Conservation (phyloP, 2,888 invertebrate species). For the Chaetoderma sp. region DNA sequence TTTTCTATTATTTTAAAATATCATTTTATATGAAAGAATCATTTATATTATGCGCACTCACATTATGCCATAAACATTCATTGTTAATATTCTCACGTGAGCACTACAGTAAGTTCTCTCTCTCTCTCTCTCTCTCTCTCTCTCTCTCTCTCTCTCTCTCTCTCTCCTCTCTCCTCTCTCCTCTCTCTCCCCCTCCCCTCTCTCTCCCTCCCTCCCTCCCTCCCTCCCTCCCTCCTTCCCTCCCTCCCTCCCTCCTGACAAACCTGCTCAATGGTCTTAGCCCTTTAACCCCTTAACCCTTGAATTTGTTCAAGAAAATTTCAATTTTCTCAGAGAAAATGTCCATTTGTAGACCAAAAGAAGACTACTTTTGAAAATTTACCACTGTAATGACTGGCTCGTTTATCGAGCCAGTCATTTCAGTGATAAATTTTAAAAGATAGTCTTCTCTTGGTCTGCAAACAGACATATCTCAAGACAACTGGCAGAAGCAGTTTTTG, state of each 20-base stretch:
- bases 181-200: background rate
- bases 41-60: background rate
- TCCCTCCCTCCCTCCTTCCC: conserved; percentile 4
- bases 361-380: no score
- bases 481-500: no score
- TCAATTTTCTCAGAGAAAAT: no score
- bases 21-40: background rate
- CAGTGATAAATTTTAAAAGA: no score
- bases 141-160: background rate
- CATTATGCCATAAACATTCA: background rate
- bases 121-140: background rate
- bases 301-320: no score
- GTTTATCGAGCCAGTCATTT: no score
- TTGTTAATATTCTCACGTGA: background rate
- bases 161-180: background rate
- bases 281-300: no score
- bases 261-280: background rate
- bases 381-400: no score
- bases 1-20: background rate
- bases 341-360: no score
- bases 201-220: conserved; percentile 1
- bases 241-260: background rate
- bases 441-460: no score
- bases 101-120: background rate
- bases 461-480: no score